phyloP scores from a whole-genome alignment of 1,140 invertebrate species.

The Conus ventricosus region DNA sequence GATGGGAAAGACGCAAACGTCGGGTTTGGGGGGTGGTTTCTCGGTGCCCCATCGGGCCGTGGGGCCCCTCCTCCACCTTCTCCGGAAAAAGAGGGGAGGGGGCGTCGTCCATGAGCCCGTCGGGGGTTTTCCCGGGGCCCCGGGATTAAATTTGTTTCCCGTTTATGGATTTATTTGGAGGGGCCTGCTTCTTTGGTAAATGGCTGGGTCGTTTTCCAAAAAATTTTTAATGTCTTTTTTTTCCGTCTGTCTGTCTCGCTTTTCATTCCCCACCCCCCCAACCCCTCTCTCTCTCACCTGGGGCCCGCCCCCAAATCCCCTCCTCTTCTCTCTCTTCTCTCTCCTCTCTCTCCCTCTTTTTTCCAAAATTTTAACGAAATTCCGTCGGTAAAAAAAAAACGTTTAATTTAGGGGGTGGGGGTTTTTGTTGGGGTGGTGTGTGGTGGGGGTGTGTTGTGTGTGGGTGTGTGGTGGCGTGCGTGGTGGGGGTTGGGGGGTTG shows the following conservation, averaged over 20 bases:
- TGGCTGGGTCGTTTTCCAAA: not conserved
- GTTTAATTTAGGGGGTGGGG: no score
- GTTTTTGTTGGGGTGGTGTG: no score
- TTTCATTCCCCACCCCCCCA: not conserved
- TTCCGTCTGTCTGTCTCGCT: not conserved
- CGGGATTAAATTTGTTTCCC: constrained; percentile 51
- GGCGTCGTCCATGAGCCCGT: constrained; percentile 47
- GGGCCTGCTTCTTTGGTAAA: constrained; percentile 54
- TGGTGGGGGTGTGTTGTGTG: no score
- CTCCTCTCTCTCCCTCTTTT: not conserved
- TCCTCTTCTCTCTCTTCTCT: no score
- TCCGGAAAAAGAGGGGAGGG: constrained; percentile 42
- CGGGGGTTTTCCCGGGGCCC: constrained; percentile 46
- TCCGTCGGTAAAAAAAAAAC: no score
- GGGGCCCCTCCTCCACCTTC: not conserved
- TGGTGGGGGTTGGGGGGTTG: no score
- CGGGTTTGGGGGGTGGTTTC: not conserved
- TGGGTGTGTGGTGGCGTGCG: no score
- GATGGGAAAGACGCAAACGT: constrained; percentile 5
- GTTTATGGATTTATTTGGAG: constrained; percentile 50
- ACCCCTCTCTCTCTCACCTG: not conserved
- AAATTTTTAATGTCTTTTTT: not conserved
- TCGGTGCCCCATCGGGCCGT: not conserved
- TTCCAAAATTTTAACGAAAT: not conserved
- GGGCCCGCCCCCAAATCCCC: no score